phyloP scores from a whole-genome alignment of 2,113 vertebrate species.

The Urocolius indicus region DNA sequence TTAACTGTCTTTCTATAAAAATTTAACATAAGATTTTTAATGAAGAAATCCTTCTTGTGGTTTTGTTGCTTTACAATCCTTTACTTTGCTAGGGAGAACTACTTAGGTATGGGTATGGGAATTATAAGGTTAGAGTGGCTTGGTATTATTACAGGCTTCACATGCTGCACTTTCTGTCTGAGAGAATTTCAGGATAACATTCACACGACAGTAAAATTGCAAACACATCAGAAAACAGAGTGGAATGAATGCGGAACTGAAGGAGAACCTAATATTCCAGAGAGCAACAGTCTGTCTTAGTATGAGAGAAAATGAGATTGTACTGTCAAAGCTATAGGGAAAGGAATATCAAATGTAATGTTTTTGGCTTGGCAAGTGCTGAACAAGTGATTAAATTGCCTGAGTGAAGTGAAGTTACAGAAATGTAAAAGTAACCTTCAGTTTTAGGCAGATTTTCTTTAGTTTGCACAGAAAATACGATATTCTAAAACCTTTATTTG shows the following conservation, averaged over 20 bases:
- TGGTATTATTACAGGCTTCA: neutral
- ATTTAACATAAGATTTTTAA: neutral
- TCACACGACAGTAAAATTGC: constrained; percentile 9
- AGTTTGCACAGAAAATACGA: neutral
- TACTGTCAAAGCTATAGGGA: neutral
- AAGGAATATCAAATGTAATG: neutral
- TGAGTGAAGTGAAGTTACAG: neutral
- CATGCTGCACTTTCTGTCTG: neutral
- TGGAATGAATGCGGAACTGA: neutral
- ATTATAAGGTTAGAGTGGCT: neutral
- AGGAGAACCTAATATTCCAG: neutral
- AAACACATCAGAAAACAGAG: neutral
- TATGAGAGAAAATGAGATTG: neutral
- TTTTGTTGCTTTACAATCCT: neutral
- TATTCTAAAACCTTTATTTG: neutral
- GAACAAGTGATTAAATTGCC: constrained; percentile 5
- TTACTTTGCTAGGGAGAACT: neutral
- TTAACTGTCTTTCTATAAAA: neutral
- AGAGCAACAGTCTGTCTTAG: neutral
- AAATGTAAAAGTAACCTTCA: neutral
- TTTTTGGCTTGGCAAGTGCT: neutral
- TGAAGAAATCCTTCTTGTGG: neutral
- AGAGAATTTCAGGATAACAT: neutral
- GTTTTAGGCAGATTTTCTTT: neutral
- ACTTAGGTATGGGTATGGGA: neutral